phyloP scores from a whole-genome alignment of 2,888 invertebrate genomes.

The Osmoderma eremita region DNA sequence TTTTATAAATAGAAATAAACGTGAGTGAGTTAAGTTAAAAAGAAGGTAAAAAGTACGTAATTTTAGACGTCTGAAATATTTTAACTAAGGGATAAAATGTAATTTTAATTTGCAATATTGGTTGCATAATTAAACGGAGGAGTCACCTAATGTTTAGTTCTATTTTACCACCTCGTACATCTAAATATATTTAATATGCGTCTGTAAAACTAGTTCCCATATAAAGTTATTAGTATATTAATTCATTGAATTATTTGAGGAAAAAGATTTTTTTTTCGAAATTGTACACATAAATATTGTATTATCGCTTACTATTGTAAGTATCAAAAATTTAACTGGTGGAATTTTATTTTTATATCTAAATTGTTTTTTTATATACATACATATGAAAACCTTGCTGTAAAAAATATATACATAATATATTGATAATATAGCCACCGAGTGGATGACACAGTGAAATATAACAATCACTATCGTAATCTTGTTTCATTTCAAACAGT shows the following conservation, averaged over 20 bases:
- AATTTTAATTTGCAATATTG: not conserved
- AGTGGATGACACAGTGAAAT: slow-evolving; percentile 6
- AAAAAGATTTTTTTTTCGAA: not conserved
- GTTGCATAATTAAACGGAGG: not conserved
- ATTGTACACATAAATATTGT: not conserved
- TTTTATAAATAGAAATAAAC: too few relatives aligned
- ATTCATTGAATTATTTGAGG: not conserved
- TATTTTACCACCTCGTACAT: not conserved
- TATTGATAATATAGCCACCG: slow-evolving; percentile 4
- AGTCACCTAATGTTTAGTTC: too few relatives aligned
- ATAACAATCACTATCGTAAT: slow-evolving; percentile 25
- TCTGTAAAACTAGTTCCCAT: too few relatives aligned
- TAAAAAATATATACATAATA: not conserved
- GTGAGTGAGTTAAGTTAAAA: too few relatives aligned
- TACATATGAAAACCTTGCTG: not conserved
- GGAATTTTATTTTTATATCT: slow-evolving; percentile 33
- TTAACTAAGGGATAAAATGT: too few relatives aligned
- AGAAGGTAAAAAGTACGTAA: too few relatives aligned
- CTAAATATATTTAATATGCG: not conserved
- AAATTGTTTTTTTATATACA: slow-evolving; percentile 30
- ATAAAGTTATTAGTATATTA: too few relatives aligned
- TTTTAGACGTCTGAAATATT: too few relatives aligned
- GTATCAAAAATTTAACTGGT: slow-evolving; percentile 24
- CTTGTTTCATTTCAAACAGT: slow-evolving; percentile 1
- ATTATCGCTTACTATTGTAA: slow-evolving; percentile 29